phyloP scores from a whole-genome alignment of 2,113 vertebrate genomes.

The Takifugu bimaculatus region DNA sequence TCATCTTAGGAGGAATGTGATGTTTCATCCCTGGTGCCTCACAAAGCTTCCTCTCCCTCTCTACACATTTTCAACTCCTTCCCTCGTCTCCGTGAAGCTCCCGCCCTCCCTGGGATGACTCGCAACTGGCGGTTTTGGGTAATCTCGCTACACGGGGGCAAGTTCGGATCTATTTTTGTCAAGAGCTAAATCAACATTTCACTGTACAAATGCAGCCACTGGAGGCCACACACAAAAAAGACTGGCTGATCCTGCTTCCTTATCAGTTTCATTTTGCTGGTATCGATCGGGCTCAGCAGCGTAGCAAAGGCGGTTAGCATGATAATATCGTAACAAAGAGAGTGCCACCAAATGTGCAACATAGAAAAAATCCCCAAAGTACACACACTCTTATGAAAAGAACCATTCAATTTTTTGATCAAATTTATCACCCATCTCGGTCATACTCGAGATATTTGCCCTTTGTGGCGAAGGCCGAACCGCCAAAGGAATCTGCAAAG shows the following conservation, averaged over 20 bases:
- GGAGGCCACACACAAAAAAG: constrained; percentile 3
- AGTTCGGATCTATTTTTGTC: neutral
- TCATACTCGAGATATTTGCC: neutral
- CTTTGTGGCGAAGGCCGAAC: constrained; percentile 2
- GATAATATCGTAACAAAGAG: neutral
- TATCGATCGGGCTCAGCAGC: constrained; percentile 4
- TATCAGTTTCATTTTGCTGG: neutral
- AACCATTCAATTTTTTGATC: too few species aligned
- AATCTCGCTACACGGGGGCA: constrained; percentile 21
- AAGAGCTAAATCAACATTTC: constrained; percentile 59
- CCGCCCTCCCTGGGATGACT: too few species aligned
- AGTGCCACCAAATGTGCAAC: neutral
- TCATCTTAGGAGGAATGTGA: constrained; percentile 66
- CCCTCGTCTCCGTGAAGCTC: constrained; percentile 12
- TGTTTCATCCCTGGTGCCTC: constrained; percentile 64
- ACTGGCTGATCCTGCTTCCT: neutral
- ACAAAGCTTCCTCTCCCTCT: constrained; percentile 43
- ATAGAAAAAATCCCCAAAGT: neutral
- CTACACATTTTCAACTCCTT: constrained; percentile 18
- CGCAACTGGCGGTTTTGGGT: constrained; percentile 31
- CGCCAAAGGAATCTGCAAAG: constrained; percentile 17
- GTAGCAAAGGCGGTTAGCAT: neutral
- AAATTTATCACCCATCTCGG: neutral
- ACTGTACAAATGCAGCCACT: constrained; percentile 12
- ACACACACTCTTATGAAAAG: too few species aligned